These are phyloP conservation scores for Enteromius thamalakanensis DNA, from an alignment of 2,797 vertebrate species.

Conservation along the genomic window DNA sequence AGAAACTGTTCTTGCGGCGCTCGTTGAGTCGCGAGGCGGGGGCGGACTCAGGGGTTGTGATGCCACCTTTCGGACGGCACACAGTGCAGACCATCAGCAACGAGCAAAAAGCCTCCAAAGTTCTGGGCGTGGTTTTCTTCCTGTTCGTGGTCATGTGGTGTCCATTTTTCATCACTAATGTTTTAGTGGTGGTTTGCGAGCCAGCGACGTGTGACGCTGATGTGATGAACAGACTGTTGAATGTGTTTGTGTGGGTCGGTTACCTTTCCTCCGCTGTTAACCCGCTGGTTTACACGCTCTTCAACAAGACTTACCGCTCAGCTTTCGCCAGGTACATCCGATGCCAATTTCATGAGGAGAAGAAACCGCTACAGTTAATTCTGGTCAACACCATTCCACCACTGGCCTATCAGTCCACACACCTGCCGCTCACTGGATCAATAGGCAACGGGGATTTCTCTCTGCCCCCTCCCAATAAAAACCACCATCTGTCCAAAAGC, in stretches of 20 bases:
- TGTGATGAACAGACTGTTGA: constrained; percentile 78
- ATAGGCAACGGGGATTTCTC: constrained; percentile 50
- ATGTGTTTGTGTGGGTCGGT: constrained; percentile 87
- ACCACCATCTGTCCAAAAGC: constrained; percentile 32
- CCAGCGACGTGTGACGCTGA: constrained; percentile 71
- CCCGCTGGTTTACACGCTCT: constrained; percentile 86
- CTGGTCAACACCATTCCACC: constrained; percentile 60
- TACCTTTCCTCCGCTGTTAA: constrained; percentile 87
- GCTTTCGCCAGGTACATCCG: constrained; percentile 83
- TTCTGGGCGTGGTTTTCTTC: constrained; percentile 85
- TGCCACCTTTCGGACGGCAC: constrained; percentile 44
- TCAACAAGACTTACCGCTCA: constrained; percentile 86
- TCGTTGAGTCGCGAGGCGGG: constrained; percentile 37
- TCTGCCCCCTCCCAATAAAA: constrained; percentile 41
- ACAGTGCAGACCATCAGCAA: constrained; percentile 81
- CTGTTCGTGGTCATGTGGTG: constrained; percentile 89
- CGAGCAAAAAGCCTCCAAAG: constrained; percentile 85
- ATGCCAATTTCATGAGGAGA: constrained; percentile 78
- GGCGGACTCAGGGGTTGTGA: constrained; percentile 14
- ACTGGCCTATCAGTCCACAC: constrained; percentile 52
- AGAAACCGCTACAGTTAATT: constrained; percentile 56
- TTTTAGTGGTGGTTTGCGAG: constrained; percentile 81
- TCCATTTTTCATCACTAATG: constrained; percentile 86
- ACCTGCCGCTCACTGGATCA: constrained; percentile 48
- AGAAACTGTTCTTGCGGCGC: constrained; percentile 56